Percentiles rank a stretch among this genome's conserved stretches.
These are phyloP conservation scores for Myrmophylax atrothorax DNA, from an alignment of 2,113 vertebrate genomes.

Conservation along the genomic window DNA sequence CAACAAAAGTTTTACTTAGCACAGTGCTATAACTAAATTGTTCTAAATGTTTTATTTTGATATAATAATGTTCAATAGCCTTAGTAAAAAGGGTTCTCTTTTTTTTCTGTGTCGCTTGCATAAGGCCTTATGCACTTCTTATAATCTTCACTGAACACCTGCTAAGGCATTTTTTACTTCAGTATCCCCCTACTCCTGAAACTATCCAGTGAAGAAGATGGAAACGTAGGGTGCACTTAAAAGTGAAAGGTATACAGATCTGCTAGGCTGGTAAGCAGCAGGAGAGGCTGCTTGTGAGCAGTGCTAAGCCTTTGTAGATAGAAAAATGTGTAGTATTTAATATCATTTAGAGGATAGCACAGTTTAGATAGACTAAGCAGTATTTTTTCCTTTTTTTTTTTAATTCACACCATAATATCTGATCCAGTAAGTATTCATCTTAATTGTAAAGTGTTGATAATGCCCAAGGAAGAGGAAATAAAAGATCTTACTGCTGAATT, in stretches of 20 bases:
- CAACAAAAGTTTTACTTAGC: background rate
- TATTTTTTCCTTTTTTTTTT: background rate
- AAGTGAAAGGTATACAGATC: background rate
- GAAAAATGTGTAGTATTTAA: background rate
- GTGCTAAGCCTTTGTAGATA: background rate
- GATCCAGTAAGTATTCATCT: background rate
- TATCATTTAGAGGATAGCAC: background rate
- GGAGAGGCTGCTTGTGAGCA: background rate
- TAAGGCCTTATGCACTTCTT: background rate
- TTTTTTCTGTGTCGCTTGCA: background rate
- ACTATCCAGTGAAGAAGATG: background rate
- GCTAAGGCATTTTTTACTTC: background rate
- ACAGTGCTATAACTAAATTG: background rate
- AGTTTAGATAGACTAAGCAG: background rate
- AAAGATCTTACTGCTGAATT: background rate
- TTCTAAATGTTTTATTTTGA: background rate
- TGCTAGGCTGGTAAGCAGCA: background rate
- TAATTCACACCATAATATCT: background rate
- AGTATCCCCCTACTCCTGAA: background rate
- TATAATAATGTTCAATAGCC: background rate
- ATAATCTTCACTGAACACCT: background rate
- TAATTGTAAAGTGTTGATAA: background rate
- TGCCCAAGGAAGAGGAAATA: background rate
- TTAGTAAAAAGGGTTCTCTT: fast-evolving
- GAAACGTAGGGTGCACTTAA: background rate